A percentile compares a stretch with the other conserved stretches of the same genome.
Conservation (phyloP, 2,797 vertebrate genomes). For the Spondyliosoma cantharus region DNA sequence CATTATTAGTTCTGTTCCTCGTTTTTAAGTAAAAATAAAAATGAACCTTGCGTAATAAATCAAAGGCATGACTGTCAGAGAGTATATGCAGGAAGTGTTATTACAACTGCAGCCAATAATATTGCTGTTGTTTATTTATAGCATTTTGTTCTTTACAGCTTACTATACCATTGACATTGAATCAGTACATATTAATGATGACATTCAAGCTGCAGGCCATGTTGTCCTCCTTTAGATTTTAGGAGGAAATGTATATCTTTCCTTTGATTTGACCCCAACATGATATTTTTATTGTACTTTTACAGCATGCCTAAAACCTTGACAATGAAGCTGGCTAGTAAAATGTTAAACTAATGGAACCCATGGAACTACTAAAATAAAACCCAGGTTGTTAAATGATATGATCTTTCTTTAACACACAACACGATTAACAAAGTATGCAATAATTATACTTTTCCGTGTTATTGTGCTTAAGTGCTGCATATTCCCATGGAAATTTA, state of each 20-base stretch:
- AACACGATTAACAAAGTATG: background rate
- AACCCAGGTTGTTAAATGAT: background rate
- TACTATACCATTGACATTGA: background rate
- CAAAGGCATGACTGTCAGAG: background rate
- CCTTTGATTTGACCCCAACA: background rate
- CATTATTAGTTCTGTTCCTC: conserved; percentile 20
- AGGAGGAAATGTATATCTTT: background rate
- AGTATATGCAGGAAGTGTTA: background rate
- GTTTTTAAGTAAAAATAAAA: conserved; percentile 17
- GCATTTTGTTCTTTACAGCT: conserved; percentile 6
- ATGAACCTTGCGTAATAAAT: background rate
- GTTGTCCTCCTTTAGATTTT: conserved; percentile 8
- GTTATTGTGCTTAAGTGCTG: conserved; percentile 6
- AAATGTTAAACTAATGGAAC: background rate
- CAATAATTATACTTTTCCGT: conserved; percentile 17
- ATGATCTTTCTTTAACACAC: background rate
- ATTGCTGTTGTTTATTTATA: conserved; percentile 6
- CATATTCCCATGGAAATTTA: conserved; percentile 14
- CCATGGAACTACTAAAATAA: background rate
- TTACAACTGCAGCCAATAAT: background rate
- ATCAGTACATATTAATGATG: conserved; percentile 3
- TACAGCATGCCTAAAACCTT: background rate
- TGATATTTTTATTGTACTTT: background rate
- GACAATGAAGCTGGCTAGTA: background rate
- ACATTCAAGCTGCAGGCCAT: conserved; percentile 12